Conservation (phyloP, 1,140 invertebrate species). For the Battus philenor region DNA sequence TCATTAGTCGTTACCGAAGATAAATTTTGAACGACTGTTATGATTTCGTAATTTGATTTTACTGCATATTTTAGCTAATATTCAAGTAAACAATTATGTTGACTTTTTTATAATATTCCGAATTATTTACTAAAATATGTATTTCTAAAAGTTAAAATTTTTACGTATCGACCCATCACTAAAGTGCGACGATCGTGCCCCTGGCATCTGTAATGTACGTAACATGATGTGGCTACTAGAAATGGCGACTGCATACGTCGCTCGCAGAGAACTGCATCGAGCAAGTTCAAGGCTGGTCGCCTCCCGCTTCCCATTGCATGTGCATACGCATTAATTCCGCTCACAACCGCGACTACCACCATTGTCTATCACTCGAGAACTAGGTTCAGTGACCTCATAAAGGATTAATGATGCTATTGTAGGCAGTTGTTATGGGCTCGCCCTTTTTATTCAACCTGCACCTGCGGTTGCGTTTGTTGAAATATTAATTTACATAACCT, state of each 20-base stretch:
- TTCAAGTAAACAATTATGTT: too few species aligned
- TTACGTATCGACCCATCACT: background rate
- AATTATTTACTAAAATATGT: too few species aligned
- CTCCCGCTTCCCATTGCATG: slow-evolving; percentile 63
- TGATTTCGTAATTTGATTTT: too few species aligned
- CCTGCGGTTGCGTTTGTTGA: slow-evolving; percentile 1
- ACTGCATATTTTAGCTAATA: too few species aligned
- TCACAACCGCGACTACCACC: slow-evolving; percentile 64
- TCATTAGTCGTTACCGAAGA: too few species aligned
- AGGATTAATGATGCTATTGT: slow-evolving; percentile 71
- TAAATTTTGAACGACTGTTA: too few species aligned
- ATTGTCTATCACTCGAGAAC: slow-evolving; percentile 67
- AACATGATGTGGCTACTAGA: slow-evolving; percentile 54
- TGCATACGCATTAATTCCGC: slow-evolving; percentile 68
- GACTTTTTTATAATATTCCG: too few species aligned
- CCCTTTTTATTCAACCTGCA: slow-evolving; percentile 36
- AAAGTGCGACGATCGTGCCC: background rate
- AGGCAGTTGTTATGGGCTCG: slow-evolving; percentile 42
- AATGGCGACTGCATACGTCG: slow-evolving; percentile 58
- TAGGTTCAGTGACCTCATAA: slow-evolving; percentile 59
- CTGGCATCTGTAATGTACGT: slow-evolving; percentile 26
- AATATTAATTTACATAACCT: slow-evolving; percentile 1
- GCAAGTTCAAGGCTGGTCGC: slow-evolving; percentile 68
- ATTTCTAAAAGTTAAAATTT: too few species aligned
- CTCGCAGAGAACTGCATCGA: slow-evolving; percentile 44